A percentile compares a stretch with the other conserved stretches of the same genome.
Evolutionary conservation across 1,140 invertebrate genomes (phyloP).

Genomic region (Aphelenchoides avenae): DNA sequence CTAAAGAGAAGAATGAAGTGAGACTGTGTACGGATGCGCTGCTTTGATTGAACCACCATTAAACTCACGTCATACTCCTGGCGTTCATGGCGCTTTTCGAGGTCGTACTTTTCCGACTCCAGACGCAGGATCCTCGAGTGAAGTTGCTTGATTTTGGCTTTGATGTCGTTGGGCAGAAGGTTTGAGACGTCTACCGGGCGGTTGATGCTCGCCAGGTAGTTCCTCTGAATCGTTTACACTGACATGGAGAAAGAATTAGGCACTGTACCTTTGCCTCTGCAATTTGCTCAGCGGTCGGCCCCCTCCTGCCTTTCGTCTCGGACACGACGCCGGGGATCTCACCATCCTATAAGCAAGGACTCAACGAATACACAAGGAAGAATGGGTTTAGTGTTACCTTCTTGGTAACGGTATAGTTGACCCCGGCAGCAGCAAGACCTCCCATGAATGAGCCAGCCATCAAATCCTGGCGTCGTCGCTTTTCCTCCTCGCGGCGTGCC

Average conservation of each 20-base stretch:
- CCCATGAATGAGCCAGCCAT: neutral
- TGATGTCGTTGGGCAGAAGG: slow-evolving; percentile 71
- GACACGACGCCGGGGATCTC: too few relatives aligned
- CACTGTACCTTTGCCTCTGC: too few relatives aligned
- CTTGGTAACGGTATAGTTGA: too few relatives aligned
- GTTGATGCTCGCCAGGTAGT: slow-evolving; percentile 29
- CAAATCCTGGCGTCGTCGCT: slow-evolving; percentile 11
- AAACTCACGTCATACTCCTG: slow-evolving; percentile 98
- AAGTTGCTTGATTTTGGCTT: slow-evolving; percentile 82
- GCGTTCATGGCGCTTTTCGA: slow-evolving; percentile 96
- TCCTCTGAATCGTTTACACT: slow-evolving; percentile 66
- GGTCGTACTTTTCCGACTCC: slow-evolving; percentile 98
- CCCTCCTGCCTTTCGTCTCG: too few relatives aligned
- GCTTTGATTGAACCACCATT: neutral
- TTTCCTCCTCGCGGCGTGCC: slow-evolving; percentile 45
- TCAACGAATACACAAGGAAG: too few relatives aligned
- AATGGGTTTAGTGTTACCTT: too few relatives aligned
- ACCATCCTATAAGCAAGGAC: too few relatives aligned
- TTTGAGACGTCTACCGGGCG: slow-evolving; percentile 39
- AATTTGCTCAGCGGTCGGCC: too few relatives aligned
- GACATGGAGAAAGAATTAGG: too few relatives aligned
- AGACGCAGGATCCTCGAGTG: slow-evolving; percentile 90
- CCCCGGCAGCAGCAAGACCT: slow-evolving; percentile 4
- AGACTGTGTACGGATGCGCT: slow-evolving; percentile 32
- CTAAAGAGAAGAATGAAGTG: slow-evolving; percentile 65